phyloP scores from a whole-genome alignment of 2,797 vertebrate species.

The Scyliorhinus canicula region DNA sequence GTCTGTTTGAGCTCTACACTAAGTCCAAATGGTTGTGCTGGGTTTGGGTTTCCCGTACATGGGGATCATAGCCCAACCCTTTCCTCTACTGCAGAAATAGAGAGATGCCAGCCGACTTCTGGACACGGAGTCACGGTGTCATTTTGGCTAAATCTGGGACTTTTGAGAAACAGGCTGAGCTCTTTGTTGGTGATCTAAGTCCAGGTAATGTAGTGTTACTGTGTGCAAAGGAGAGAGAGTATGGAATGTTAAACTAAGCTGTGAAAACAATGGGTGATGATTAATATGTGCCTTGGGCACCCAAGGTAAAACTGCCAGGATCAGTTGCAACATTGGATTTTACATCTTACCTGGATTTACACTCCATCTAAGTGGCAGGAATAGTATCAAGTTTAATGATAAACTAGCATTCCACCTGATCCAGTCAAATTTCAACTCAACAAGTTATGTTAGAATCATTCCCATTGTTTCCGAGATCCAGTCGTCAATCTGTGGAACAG shows the following conservation, averaged over 20 bases:
- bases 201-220: not conserved
- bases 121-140: too few relatives aligned
- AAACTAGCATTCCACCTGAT: not conserved
- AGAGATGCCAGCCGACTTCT: too few relatives aligned
- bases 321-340: not conserved
- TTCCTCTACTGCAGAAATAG: too few relatives aligned
- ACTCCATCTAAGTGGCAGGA: not conserved
- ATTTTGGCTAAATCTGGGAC: too few relatives aligned
- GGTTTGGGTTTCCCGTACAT: too few relatives aligned
- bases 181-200: not conserved
- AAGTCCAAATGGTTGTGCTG: too few relatives aligned
- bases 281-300: too few relatives aligned
- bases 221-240: too few relatives aligned
- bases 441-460: not conserved
- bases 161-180: not conserved
- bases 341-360: not conserved
- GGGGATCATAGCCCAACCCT: too few relatives aligned
- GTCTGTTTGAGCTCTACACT: too few relatives aligned
- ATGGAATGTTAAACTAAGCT: too few relatives aligned
- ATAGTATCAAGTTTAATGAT: not conserved
- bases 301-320: too few relatives aligned
- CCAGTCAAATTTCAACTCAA: not conserved
- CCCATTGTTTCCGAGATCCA: not conserved
- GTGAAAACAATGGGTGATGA: not conserved
- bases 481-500: not conserved